Base-by-base conservation (phyloP, 2,888 invertebrate genomes). In the Caenorhabditis sp. region DNA sequence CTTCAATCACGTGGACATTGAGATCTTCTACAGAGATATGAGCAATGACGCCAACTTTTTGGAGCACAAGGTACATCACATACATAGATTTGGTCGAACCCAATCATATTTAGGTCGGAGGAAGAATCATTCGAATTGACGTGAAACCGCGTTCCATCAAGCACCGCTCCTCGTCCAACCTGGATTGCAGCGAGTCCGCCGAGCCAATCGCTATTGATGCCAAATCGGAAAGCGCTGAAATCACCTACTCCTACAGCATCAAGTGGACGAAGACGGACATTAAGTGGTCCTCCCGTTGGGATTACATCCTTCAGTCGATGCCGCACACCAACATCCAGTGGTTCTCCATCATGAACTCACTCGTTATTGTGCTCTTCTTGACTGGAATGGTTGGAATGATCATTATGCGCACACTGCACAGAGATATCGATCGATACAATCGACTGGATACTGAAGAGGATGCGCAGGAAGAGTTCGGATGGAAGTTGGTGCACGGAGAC, bases 381-480 rank as follows among this genome's bases (percentile, higher is more conserved):
- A 95, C 96, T 83, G 99, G 98, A 83, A 99, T 99, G 98, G 96
- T 99, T 15, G 98, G 97, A 27, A 99, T 99, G 98, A 99, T 99
- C 88, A 92, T 99, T 90, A 91, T 99, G 83, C 92, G 98, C 78
- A 99, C 98, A 0, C 91, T 99, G 75, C 97, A 99, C 90, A 96
- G 97, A 90, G 99, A 99, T 90, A 98, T 99, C 86, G 97, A 98
- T 4, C 92, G 98, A 85, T 99, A 99, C 90, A 99, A 99, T 91
- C 96, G 98, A 92, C 89, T 91, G 63, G 92, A 92, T 75, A 91
- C 90, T 72, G 90, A 90, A 90, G 93, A 93, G 86, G 93, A 92
- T 89, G 93, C 93, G 1, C 97, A 98, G 92, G 96, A 96, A 90
- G 92, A 92, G 86, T 92, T 92, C 89, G 92, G 92, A n/a, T 93